phyloP scores from a whole-genome alignment of 2,113 vertebrate genomes.

The Ophiodon elongatus region DNA sequence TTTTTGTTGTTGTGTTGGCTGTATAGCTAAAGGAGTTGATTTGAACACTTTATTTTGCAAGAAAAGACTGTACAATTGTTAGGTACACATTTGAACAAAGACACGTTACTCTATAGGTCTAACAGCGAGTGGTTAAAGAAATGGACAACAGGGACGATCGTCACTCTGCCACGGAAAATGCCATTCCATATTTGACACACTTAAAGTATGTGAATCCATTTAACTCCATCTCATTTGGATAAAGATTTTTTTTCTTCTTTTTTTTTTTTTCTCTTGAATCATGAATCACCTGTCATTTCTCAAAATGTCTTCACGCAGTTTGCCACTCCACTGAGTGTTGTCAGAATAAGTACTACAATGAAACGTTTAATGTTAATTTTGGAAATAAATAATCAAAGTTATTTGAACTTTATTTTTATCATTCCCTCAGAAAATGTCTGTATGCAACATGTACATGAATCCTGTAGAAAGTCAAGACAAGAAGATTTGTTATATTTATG shows the following conservation, averaged over 20 bases:
- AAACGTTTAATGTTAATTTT: slow-evolving; percentile 43
- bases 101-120: slow-evolving; percentile 61
- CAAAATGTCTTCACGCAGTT: slow-evolving; percentile 38
- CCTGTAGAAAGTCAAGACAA: slow-evolving; percentile 66
- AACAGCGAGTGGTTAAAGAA: slow-evolving; percentile 69
- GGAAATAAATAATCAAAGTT: slow-evolving; percentile 36
- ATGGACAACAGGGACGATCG: slow-evolving; percentile 49
- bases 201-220: slow-evolving; percentile 28
- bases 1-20: slow-evolving; percentile 31
- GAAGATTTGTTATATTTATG: slow-evolving; percentile 47
- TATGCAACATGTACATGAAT: slow-evolving; percentile 61
- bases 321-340: slow-evolving; percentile 71
- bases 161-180: slow-evolving; percentile 58
- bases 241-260: slow-evolving; percentile 26
- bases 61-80: slow-evolving; percentile 78
- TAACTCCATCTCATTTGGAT: slow-evolving; percentile 13
- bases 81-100: slow-evolving; percentile 70
- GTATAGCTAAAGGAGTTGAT: slow-evolving; percentile 53
- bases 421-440: slow-evolving; percentile 56
- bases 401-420: slow-evolving; percentile 17
- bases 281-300: slow-evolving; percentile 32
- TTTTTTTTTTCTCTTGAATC: slow-evolving; percentile 9
- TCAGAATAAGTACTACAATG: slow-evolving; percentile 65
- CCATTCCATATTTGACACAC: slow-evolving; percentile 44
- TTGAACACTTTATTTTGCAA: slow-evolving; percentile 62